Conservation (phyloP, 2,113 vertebrate species). For the Willisornis vidua region DNA sequence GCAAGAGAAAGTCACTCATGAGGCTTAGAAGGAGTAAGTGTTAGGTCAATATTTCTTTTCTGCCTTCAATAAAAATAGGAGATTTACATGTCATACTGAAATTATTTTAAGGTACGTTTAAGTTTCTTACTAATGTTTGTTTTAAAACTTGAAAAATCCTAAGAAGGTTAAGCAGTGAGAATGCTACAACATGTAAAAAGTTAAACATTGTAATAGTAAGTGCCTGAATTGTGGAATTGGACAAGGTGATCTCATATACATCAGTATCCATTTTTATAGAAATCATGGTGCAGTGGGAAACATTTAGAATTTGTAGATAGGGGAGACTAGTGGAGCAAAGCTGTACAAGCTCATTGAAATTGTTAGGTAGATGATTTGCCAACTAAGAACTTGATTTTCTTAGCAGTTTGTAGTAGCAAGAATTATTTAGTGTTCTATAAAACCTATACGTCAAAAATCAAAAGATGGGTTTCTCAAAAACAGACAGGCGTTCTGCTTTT, state of each 20-base stretch:
- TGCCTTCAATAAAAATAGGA: not conserved
- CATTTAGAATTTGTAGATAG: not conserved
- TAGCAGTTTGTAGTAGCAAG: not conserved
- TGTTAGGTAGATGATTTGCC: not conserved
- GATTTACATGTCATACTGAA: not conserved
- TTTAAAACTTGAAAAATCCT: not conserved
- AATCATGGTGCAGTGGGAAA: not conserved
- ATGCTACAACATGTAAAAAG: not conserved
- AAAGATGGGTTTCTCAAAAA: not conserved
- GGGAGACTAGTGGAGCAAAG: not conserved
- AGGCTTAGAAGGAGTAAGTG: not conserved
- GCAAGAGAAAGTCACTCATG: not conserved
- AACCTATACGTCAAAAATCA: not conserved
- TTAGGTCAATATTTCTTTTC: not conserved
- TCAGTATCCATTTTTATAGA: not conserved
- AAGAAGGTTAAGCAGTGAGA: not conserved
- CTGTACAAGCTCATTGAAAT: not conserved
- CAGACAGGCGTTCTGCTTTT: not conserved
- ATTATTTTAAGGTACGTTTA: not conserved
- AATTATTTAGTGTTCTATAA: not conserved
- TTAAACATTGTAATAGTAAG: not conserved
- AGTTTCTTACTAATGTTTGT: not conserved
- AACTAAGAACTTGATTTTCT: not conserved
- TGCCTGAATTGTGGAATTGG: not conserved
- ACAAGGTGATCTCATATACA: not conserved